Base-by-base conservation (phyloP, 2,888 invertebrate genomes). In the Erynnis tages region DNA sequence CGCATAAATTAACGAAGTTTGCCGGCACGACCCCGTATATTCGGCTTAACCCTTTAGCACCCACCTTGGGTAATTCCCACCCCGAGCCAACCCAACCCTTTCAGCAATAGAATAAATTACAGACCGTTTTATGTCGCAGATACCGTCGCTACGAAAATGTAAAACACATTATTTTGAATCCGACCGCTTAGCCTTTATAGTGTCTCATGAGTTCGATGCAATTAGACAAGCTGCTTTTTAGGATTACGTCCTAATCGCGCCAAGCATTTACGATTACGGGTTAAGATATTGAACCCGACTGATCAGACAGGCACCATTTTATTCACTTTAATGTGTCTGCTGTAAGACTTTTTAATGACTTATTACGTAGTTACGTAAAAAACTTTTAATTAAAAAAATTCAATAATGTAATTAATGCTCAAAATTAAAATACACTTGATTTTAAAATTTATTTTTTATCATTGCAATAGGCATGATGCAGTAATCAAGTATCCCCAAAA, bases 21-120 rank as follows among this genome's bases (percentile, higher is more conserved):
- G 84, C 77, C 83, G 80, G 77, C 83, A 64, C 81, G 79, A 78
- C 83, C 85, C 84, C 86, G 88, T 87, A 87, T 83, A 86, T 87
- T 83, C 81, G 79, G 88, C 88, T 89, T 88, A 89, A 88, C 89
- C 89, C 89, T 89, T 88, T 89, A 88, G 82, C 89, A 87, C 88
- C 89, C 89, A 89, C 89, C 88, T 88, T 86, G 85, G 87, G 88
- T 87, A 88, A 89, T 87, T 86, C 88, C 88, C 88, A 86, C 88
- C 88, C 86, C 73, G 76, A 69, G 71, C 72, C 76, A 73, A 74
- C 83, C 82, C 84, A 75, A 88, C 89, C 89, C 88, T 89, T 89
- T 89, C 88, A 87, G 88, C 87, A 89, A 87, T 89, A 89, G 89
- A 89, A 89, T 89, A 89, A 88, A 89, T 89, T 89, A 88, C 87